Base-by-base conservation (phyloP, 2,888 invertebrate species). In the Carterocephalus palaemon region DNA sequence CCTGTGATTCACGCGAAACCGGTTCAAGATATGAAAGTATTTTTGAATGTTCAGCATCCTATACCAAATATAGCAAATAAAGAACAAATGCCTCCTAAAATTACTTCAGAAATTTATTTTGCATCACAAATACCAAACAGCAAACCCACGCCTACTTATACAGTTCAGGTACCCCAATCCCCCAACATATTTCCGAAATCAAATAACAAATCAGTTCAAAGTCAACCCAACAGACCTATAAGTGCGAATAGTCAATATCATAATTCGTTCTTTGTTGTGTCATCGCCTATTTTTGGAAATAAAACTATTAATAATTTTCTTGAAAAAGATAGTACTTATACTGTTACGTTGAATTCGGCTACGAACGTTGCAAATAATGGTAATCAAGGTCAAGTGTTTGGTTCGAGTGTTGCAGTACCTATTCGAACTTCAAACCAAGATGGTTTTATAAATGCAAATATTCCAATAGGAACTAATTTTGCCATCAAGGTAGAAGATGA, bases 101-200 rank as follows among this genome's bases (percentile, higher is more conserved):
- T 88, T 7, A 88, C 88, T 4, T 88, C 88, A 13, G 88, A 88
- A 61, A 75, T 88, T 46, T 88, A 88, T 53, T 88, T 79, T 51
- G 88, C 88, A 34, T 72, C 86, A 22, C 84, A 86, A 59, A 63
- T 74, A 40, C 75, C 81, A 33, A 75, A 70, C 42, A 75, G 62
- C 46, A 74, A 78, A 24, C 76, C 78, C 2, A 72, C 77, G 40
- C 71, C 82, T 20, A 79, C 81, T 1, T 86, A 82, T 52, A 85
- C 80, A 7, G 68, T 88, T 36, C 78, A 79, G 23, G 73, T 87
- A 48, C 82, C 82, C 33, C 68, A 70, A 17, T 53, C 62, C 16
- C 57, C 65, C 6, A 52, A 62, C 9, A 51, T 56, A 2, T 64
- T 67, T 33, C 58, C 57, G 26, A 69, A 65, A 45, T 53, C 57